A percentile compares a stretch with the other conserved stretches of the same genome.
Conservation (phyloP, 2,888 invertebrate genomes). For the Orchestes rusci region DNA sequence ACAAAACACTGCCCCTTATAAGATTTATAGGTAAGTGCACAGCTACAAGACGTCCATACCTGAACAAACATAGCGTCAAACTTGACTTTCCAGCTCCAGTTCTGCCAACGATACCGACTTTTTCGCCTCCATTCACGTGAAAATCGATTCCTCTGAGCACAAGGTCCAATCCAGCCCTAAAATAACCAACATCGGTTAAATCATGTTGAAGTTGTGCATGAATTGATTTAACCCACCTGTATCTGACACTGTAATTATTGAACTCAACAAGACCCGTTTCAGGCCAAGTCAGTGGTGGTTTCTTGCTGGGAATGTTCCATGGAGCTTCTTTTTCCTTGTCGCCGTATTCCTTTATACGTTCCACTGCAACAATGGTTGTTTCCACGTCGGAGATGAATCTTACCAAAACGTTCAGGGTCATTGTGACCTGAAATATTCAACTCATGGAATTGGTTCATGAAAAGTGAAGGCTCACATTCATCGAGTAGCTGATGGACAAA, state of each 20-base stretch:
- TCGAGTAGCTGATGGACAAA: slow-evolving; percentile 78
- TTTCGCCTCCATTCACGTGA: slow-evolving; percentile 63
- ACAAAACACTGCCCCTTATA: too few relatives aligned
- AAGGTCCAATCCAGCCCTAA: slow-evolving; percentile 61
- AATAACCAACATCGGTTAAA: too few relatives aligned
- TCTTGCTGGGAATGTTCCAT: slow-evolving; percentile 57
- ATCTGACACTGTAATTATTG: slow-evolving; percentile 73
- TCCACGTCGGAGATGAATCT: slow-evolving; percentile 93
- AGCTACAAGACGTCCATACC: slow-evolving; percentile 46
- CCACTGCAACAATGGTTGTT: slow-evolving; percentile 93
- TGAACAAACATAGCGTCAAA: slow-evolving; percentile 76
- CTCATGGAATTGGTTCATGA: too few relatives aligned
- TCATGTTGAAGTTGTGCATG: too few relatives aligned
- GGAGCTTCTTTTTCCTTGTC: slow-evolving; percentile 76
- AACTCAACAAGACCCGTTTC: slow-evolving; percentile 71
- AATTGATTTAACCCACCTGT: too few relatives aligned
- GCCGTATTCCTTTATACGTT: slow-evolving; percentile 91
- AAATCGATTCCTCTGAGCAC: slow-evolving; percentile 76
- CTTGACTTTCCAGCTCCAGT: slow-evolving; percentile 89
- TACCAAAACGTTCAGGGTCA: slow-evolving; percentile 73
- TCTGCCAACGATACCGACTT: too few relatives aligned
- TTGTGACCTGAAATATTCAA: slow-evolving; percentile 15
- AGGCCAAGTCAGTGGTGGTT: slow-evolving; percentile 72
- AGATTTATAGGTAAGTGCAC: too few relatives aligned
- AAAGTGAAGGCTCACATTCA: too few relatives aligned